A percentile compares a stretch with the other conserved stretches of the same genome.
Conservation (phyloP, 1,140 invertebrate species). For the Eurosta solidaginis region DNA sequence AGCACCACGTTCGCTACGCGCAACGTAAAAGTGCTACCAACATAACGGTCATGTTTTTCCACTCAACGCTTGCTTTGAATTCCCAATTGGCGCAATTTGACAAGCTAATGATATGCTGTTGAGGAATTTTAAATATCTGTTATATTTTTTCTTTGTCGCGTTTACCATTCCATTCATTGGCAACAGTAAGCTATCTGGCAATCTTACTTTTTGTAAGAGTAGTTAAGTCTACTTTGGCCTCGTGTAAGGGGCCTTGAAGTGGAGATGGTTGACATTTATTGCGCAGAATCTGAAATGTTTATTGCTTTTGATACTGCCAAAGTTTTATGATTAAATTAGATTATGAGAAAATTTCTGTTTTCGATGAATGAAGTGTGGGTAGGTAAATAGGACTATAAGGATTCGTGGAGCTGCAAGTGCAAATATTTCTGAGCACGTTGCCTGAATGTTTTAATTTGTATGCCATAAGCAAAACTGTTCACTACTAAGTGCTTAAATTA, state of each 20-base stretch:
- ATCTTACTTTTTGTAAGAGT: no score
- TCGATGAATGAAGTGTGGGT: not conserved
- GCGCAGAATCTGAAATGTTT: constrained; percentile 13
- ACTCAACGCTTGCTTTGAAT: not conserved
- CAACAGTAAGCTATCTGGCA: not conserved
- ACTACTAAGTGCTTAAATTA: constrained; percentile 8
- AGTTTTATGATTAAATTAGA: not conserved
- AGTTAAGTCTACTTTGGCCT: no score
- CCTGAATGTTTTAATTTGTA: not conserved
- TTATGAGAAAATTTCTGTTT: not conserved
- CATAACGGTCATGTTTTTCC: not conserved
- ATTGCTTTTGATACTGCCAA: constrained; percentile 24
- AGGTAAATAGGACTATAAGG: no score
- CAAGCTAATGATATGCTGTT: constrained; percentile 23
- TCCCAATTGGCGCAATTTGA: constrained; percentile 25
- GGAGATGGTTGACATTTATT: constrained; percentile 15
- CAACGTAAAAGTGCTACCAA: not conserved
- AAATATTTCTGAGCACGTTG: no score
- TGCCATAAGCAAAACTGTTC: not conserved
- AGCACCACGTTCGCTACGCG: not conserved
- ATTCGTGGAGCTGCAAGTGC: no score
- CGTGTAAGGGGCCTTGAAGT: not conserved
- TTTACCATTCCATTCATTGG: not conserved
- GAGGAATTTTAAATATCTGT: constrained; percentile 9
- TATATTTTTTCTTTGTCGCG: not conserved